Base-by-base conservation (phyloP, 1,140 invertebrate species). In the Bemisia tabaci region DNA sequence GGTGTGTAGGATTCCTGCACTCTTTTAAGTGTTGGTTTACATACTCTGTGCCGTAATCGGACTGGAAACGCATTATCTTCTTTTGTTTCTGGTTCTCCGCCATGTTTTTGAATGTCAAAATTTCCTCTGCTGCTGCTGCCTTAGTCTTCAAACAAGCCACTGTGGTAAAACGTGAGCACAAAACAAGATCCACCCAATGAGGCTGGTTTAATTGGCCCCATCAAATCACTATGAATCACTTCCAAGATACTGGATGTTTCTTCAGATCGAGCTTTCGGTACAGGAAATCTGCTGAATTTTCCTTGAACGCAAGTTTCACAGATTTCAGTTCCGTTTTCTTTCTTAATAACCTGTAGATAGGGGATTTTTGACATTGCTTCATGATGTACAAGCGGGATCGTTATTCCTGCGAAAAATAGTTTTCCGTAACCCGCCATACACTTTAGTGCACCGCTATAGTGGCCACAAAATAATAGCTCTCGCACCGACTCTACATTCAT, bases 11-110 rank as follows among this genome's bases (percentile, higher is more conserved):
- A 79, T 77, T 24, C 69, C 70, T 0, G 17, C 17, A 17, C 5
- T 48, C 33, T 48, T 48, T 17, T 48, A 48, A 48, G 72, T 26
- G 74, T 11, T 58, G 12, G 21, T 61, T 62, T 21, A 67, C 64
- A 69, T 77, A 78, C 59, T 79, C 78, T 11, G 71, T 24, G 1
- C 77, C 79, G 73, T 80, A 79, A 65, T 81, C 79, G 9, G 72
- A 75, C 67, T 74, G 70, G 1, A 82, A 63, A 0, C 71, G 71
- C 25, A 74, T 22, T 25, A 48, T 26, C 23, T 68, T 65, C 2
- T 60, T 71, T 61, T 73, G 73, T 64, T 78, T 72, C 60, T 65
- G 70, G 65, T 78, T 78, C 9, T 73, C 1, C 62, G 70, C 70
- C 1, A 78, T 9, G 61, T 77, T 74, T 22, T 71, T 70, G 2